phyloP scores from a whole-genome alignment of 2,888 invertebrate genomes.

The Nebria salina region DNA sequence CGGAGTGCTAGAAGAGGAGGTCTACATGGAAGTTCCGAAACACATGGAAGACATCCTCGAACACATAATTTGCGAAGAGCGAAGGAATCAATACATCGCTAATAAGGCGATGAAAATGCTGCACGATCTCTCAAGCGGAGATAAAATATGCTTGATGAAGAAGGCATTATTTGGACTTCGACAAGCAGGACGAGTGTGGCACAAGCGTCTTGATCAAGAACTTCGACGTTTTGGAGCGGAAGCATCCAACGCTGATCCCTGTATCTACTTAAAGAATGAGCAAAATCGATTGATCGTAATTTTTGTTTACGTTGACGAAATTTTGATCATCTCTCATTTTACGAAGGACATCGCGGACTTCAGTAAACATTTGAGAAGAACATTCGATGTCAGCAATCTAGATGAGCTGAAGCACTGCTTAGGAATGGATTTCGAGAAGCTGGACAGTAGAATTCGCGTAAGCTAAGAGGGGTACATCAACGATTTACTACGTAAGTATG shows the following conservation, averaged over 20 bases:
- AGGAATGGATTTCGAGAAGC: conserved; percentile 7
- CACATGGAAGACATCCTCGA: conserved; percentile 7
- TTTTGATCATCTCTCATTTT: neutral
- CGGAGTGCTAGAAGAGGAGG: conserved; percentile 16
- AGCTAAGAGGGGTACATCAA: neutral
- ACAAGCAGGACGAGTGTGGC: conserved; percentile 6
- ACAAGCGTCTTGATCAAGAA: neutral
- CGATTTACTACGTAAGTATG: conserved; percentile 4
- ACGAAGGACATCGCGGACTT: neutral
- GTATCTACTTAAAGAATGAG: conserved; percentile 3
- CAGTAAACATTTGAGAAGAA: neutral
- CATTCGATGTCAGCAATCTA: conserved; percentile 2
- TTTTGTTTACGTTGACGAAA: neutral
- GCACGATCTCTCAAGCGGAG: conserved; percentile 48
- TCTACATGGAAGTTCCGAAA: conserved; percentile 20
- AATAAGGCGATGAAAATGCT: conserved; percentile 22
- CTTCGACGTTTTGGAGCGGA: neutral
- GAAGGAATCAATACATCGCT: neutral
- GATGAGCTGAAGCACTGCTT: conserved; percentile 9
- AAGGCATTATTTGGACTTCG: neutral
- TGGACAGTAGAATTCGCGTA: neutral
- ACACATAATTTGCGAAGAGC: neutral
- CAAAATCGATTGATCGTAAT: neutral
- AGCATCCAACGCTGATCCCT: neutral
- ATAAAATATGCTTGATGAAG: conserved; percentile 43